phyloP scores from a whole-genome alignment of 2,797 vertebrate genomes.

The Pseudopleuronectes americanus region DNA sequence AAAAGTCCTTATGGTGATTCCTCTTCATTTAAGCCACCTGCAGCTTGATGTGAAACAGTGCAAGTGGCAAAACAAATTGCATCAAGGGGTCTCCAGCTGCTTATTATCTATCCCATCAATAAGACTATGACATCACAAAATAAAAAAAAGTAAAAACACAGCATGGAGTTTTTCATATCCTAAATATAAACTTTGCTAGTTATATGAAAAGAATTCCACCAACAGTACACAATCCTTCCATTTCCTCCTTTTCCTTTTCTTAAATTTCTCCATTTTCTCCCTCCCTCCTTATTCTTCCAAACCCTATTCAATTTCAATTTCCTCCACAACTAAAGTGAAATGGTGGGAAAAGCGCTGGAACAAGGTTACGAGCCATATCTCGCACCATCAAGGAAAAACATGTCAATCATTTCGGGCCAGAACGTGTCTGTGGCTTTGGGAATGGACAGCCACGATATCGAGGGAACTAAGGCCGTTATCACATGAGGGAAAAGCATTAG shows the following conservation, averaged over 20 bases:
- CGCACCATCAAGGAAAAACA: conserved; percentile 74
- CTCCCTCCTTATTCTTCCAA: conserved; percentile 29
- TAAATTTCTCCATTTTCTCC: conserved; percentile 39
- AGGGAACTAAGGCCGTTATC: conserved; percentile 57
- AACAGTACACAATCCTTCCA: neutral
- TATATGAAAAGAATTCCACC: neutral
- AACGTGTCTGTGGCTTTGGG: conserved; percentile 54
- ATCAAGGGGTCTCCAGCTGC: conserved; percentile 50
- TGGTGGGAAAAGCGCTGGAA: conserved; percentile 46
- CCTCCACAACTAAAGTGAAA: conserved; percentile 55
- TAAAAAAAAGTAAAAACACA: neutral
- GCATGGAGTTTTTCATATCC: neutral
- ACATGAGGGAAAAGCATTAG: conserved; percentile 62
- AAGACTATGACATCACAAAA: conserved; percentile 45
- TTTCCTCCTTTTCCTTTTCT: conserved; percentile 10
- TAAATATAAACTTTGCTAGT: neutral
- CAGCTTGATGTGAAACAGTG: too few species aligned
- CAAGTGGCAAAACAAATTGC: conserved; percentile 48
- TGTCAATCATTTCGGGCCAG: conserved; percentile 71
- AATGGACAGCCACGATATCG: conserved; percentile 52
- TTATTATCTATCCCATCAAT: conserved; percentile 61
- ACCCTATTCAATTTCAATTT: conserved; percentile 72
- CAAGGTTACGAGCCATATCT: conserved; percentile 62
- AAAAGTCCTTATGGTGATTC: too few species aligned
- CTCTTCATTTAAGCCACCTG: too few species aligned